These are phyloP conservation scores for Scaeva pyrastri DNA, from an alignment of 2,888 invertebrate species.

Conservation along the genomic window DNA sequence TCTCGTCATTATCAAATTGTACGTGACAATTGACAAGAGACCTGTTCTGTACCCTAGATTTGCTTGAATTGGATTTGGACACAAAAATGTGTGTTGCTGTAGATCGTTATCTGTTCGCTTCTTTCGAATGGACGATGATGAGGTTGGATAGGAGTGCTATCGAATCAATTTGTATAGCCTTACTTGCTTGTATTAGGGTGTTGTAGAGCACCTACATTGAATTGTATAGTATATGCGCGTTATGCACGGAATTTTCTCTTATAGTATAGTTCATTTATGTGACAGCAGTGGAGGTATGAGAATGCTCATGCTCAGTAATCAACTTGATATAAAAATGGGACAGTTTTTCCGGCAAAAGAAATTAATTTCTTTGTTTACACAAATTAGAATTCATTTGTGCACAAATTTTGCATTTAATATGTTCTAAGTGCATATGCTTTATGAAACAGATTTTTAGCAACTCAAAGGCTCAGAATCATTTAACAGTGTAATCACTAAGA, in stretches of 20 bases:
- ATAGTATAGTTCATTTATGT: background rate
- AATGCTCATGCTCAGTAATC: too few relatives aligned
- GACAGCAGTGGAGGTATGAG: background rate
- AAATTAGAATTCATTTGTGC: background rate
- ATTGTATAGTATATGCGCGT: constrained; percentile 1
- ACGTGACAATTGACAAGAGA: constrained; percentile 70
- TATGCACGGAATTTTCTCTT: constrained; percentile 16
- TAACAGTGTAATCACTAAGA: too few relatives aligned
- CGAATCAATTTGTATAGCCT: constrained; percentile 37
- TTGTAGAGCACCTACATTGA: constrained; percentile 6
- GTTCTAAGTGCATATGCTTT: too few relatives aligned
- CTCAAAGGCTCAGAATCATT: too few relatives aligned
- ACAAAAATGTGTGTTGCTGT: constrained; percentile 33
- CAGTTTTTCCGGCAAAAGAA: constrained; percentile 30
- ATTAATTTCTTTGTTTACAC: background rate
- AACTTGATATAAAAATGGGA: constrained; percentile 10
- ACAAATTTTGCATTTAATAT: too few relatives aligned
- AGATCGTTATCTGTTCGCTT: constrained; percentile 37
- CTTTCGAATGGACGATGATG: constrained; percentile 2
- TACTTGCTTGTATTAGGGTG: constrained; percentile 27
- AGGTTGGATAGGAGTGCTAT: constrained; percentile 51
- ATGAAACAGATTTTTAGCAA: too few relatives aligned
- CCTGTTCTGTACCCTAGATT: constrained; percentile 45
- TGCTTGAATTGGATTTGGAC: constrained; percentile 51
- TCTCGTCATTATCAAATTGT: constrained; percentile 15